These are phyloP conservation scores for Mesocentrotus franciscanus DNA, from an alignment of 53 echinoderm and acorn worm species.

Conservation along the genomic window DNA sequence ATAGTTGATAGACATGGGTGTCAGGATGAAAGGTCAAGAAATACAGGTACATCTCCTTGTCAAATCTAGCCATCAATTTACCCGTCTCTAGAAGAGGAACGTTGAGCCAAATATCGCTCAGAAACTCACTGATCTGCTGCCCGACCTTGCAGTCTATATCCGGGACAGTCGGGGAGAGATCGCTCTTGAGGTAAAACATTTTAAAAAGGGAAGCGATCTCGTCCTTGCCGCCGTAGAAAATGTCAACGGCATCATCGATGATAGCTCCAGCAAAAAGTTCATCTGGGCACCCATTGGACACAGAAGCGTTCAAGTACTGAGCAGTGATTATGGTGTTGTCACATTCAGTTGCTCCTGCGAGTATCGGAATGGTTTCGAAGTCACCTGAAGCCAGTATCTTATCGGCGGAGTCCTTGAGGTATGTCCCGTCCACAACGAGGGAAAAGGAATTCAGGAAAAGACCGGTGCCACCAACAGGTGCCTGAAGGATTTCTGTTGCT, in stretches of 20 bases:
- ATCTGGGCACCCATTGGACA: slow-evolving; percentile 18
- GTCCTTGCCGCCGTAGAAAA: slow-evolving; percentile 12
- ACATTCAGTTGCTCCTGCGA: slow-evolving; percentile 27
- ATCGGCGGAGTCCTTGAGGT: slow-evolving; percentile 23
- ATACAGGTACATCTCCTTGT: slow-evolving; percentile 44
- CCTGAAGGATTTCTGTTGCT: neutral
- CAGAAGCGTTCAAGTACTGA: neutral
- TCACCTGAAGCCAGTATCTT: slow-evolving; percentile 47
- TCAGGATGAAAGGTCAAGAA: slow-evolving; percentile 1
- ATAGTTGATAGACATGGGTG: neutral
- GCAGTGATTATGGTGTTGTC: neutral
- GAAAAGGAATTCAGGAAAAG: neutral
- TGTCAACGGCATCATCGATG: neutral
- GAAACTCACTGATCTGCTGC: slow-evolving; percentile 50
- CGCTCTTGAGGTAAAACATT: slow-evolving; percentile 26
- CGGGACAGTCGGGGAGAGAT: slow-evolving; percentile 15
- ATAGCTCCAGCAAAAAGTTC: neutral
- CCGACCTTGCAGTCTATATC: slow-evolving; percentile 29
- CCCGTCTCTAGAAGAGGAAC: slow-evolving; percentile 2
- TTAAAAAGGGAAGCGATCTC: slow-evolving; percentile 29
- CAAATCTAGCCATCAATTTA: neutral
- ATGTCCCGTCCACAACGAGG: slow-evolving; percentile 37
- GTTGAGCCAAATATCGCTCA: slow-evolving; percentile 35
- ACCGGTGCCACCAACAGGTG: neutral
- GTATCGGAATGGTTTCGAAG: slow-evolving; percentile 33